Conservation (phyloP, 2,888 invertebrate genomes). For the Synanthedon formicaeformis region DNA sequence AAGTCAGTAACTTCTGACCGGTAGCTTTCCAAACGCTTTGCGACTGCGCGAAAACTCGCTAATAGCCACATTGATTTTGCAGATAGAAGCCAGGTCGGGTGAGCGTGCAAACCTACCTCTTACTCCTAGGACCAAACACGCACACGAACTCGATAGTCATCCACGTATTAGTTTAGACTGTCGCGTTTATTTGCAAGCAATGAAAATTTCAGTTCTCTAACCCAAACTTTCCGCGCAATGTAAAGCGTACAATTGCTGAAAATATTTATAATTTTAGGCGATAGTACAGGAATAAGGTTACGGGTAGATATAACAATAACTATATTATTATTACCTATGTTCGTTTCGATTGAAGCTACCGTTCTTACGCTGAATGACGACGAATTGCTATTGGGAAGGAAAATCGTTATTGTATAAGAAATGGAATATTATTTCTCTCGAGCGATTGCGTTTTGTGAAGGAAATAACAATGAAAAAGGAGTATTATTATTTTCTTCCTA, state of each 20-base stretch:
- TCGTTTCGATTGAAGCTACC: slow-evolving; percentile 41
- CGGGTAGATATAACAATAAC: slow-evolving; percentile 56
- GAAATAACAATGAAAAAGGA: slow-evolving; percentile 43
- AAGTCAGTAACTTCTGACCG: slow-evolving; percentile 32
- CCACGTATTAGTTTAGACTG: no score
- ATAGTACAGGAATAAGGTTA: slow-evolving; percentile 28
- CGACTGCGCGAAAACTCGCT: slow-evolving; percentile 70
- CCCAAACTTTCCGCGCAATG: slow-evolving; percentile 13
- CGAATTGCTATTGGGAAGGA: slow-evolving; percentile 49
- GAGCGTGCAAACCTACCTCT: slow-evolving; percentile 55
- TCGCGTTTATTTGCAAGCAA: no score
- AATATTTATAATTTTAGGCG: slow-evolving; percentile 12
- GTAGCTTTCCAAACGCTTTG: slow-evolving; percentile 50
- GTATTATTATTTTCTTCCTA: slow-evolving; percentile 37
- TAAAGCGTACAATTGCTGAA: slow-evolving; percentile 19
- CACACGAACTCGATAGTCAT: slow-evolving; percentile 10
- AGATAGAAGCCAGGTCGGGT: slow-evolving; percentile 67
- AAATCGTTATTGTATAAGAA: slow-evolving; percentile 39
- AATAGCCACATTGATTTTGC: slow-evolving; percentile 71
- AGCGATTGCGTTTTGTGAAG: slow-evolving; percentile 41
- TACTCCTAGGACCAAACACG: slow-evolving; percentile 24
- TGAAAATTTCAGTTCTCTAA: neutral
- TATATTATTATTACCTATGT: slow-evolving; percentile 54
- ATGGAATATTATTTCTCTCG: slow-evolving; percentile 34
- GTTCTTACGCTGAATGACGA: slow-evolving; percentile 54